A percentile compares a stretch with the other conserved stretches of the same genome.
Evolutionary conservation across 2,888 invertebrate genomes (phyloP).

Genomic region (Pediacus dermestoides): DNA sequence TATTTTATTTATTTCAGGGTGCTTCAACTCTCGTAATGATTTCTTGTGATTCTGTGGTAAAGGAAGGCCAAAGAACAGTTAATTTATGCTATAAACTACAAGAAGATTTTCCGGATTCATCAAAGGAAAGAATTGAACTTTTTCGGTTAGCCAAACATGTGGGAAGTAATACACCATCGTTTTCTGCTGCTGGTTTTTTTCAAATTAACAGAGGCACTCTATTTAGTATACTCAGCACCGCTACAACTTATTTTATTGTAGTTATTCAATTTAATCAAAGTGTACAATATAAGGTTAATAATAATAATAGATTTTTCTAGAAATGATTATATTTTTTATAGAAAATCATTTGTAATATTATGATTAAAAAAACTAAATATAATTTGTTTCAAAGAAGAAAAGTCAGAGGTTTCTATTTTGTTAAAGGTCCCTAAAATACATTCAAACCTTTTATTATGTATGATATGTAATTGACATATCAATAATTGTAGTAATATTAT

Average conservation of each 20-base stretch:
- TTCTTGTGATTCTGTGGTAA: conserved; percentile 1
- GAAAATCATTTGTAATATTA: too few species aligned
- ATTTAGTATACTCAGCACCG: conserved; percentile 3
- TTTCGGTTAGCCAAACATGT: conserved; percentile 2
- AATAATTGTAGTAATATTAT: too few species aligned
- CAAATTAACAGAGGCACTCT: conserved; percentile 5
- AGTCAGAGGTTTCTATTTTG: too few species aligned
- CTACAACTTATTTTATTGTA: conserved; percentile 9
- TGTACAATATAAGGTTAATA: too few species aligned
- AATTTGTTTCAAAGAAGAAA: too few species aligned
- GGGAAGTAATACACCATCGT: neutral
- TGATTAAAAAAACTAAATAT: too few species aligned
- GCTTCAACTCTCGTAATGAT: conserved; percentile 3
- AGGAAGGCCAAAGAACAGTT: conserved; percentile 1
- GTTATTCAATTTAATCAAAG: conserved; percentile 8
- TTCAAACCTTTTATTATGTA: too few species aligned
- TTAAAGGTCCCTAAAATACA: too few species aligned
- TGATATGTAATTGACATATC: too few species aligned
- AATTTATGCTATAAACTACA: conserved; percentile 6
- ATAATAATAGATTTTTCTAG: too few species aligned
- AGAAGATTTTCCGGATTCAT: conserved; percentile 5
- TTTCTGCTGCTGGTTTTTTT: conserved; percentile 9
- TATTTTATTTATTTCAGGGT: neutral
- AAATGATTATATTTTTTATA: too few species aligned
- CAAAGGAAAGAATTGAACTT: conserved; percentile 2